Conservation (phyloP, 2,113 vertebrate species). For the Falcunculus frontatus region DNA sequence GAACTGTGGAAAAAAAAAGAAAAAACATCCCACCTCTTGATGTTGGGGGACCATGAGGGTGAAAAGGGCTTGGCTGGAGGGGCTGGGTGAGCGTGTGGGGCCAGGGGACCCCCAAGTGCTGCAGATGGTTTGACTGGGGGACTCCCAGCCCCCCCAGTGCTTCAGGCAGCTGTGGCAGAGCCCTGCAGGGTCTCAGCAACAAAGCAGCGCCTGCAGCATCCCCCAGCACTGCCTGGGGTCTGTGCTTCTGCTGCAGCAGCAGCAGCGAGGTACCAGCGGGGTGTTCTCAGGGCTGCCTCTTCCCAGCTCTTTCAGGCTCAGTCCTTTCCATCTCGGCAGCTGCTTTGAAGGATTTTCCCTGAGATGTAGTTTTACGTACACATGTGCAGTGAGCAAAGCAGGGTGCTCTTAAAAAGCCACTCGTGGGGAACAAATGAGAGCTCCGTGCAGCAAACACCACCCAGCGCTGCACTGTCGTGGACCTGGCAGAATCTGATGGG, state of each 20-base stretch:
- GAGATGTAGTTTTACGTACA: not conserved
- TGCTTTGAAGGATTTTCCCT: not conserved
- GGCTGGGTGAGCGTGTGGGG: not conserved
- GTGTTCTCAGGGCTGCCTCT: not conserved
- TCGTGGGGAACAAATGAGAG: not conserved
- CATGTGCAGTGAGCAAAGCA: fast-evolving
- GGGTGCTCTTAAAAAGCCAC: not conserved
- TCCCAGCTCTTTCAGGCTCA: not conserved
- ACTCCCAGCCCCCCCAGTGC: not conserved
- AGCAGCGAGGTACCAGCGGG: fast-evolving
- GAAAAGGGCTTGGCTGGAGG: not conserved
- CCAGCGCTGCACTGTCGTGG: not conserved
- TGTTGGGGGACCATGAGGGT: fast-evolving
- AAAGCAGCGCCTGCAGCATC: not conserved
- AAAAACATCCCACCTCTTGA: not conserved
- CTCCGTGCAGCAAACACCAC: not conserved
- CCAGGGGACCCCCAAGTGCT: not conserved
- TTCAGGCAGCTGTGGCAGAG: not conserved
- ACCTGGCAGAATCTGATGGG: not conserved
- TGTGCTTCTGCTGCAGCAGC: fast-evolving
- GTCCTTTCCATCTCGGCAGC: not conserved
- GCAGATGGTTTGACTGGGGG: not conserved
- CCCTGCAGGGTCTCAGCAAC: not conserved
- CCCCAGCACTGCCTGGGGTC: fast-evolving
- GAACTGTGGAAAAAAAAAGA: not conserved